phyloP scores from a whole-genome alignment of 2,888 invertebrate species.

The Slavum lentiscoides region DNA sequence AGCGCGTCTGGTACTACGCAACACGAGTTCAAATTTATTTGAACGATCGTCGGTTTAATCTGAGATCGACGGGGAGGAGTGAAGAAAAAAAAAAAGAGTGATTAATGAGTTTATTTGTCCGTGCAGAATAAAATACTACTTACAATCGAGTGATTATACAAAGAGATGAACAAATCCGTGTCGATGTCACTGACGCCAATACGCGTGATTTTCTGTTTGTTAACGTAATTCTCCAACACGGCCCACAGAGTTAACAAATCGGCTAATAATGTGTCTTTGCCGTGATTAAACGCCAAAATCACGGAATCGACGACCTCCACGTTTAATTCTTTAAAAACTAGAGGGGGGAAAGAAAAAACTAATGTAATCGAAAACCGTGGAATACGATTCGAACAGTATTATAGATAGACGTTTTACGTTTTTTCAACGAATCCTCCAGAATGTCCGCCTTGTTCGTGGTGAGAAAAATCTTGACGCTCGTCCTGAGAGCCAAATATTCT shows the following conservation, averaged over 20 bases:
- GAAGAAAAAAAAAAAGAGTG: slow-evolving; percentile 5
- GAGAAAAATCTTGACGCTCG: slow-evolving; percentile 43
- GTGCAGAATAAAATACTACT: slow-evolving; percentile 50
- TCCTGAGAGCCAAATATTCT: slow-evolving; percentile 37
- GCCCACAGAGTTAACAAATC: slow-evolving; percentile 78
- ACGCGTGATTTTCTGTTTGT: slow-evolving; percentile 69
- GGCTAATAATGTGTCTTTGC: slow-evolving; percentile 61
- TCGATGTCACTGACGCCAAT: slow-evolving; percentile 91
- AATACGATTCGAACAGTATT: too few species aligned
- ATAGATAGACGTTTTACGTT: not conserved
- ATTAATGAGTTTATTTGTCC: slow-evolving; percentile 17
- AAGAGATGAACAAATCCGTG: slow-evolving; percentile 73
- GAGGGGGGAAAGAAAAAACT: not conserved
- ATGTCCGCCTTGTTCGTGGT: slow-evolving; percentile 21
- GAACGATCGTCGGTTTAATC: slow-evolving; percentile 84
- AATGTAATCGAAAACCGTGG: not conserved
- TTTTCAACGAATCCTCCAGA: slow-evolving; percentile 43
- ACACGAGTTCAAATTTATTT: slow-evolving; percentile 89
- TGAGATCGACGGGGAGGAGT: slow-evolving; percentile 57
- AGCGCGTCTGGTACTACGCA: slow-evolving; percentile 92
- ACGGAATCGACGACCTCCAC: slow-evolving; percentile 53
- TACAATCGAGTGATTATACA: slow-evolving; percentile 75
- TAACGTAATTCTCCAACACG: slow-evolving; percentile 73
- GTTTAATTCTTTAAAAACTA: slow-evolving; percentile 49
- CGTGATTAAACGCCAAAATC: slow-evolving; percentile 51